Evolutionary conservation across 1,140 invertebrate genomes (phyloP), one percentile per base, ranked within the genome.

Genomic region (Bombus picipes): DNA sequence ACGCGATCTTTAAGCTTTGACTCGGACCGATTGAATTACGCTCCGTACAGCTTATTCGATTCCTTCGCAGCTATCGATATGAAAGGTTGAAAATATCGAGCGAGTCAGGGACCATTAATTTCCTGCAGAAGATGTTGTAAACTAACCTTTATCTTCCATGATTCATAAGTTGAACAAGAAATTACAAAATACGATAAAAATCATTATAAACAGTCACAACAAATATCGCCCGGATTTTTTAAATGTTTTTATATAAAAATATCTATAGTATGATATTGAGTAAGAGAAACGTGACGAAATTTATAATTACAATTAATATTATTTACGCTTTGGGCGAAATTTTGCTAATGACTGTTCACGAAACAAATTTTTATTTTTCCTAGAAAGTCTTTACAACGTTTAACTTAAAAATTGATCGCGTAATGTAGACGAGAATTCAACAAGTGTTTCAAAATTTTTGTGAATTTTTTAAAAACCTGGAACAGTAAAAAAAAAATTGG

Each of bases 11-110:
- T 84, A 78, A 87, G 85, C 84, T 88, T 88, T 87, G 83, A 85
- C 90, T 85, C 83, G 80, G 37, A 65, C 79, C 87, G 92, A 92
- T 93, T 92, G 80, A 91, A 92, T 93, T 92, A 91, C 91, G 89
- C 79, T 81, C 72, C n/a, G 59, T 53, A 47, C 62, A 78, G 37
- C 80, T 32, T 78, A 68, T 39, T 70, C 77, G 74, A 78, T 87
- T 71, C 65, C 1, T 72, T 37, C 39, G 43, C 65, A 62, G 70
- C 66, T 79, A 89, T 88, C 62, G 79, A 86, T 83, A 57, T 9
- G 2, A 13, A 9, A 59, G 43, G 41, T 47, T 39, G 37, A 53
- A 32, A 57, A 68, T 75, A 75, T 68, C 22, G 41, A 32, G 9
- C 9, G 1, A 15, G 9, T 8, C 25, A 1, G 2, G 2, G 12